A percentile compares a stretch with the other conserved stretches of the same genome.
phyloP scores from a whole-genome alignment of 2,797 vertebrate species.

The Eulemur coronatus region DNA sequence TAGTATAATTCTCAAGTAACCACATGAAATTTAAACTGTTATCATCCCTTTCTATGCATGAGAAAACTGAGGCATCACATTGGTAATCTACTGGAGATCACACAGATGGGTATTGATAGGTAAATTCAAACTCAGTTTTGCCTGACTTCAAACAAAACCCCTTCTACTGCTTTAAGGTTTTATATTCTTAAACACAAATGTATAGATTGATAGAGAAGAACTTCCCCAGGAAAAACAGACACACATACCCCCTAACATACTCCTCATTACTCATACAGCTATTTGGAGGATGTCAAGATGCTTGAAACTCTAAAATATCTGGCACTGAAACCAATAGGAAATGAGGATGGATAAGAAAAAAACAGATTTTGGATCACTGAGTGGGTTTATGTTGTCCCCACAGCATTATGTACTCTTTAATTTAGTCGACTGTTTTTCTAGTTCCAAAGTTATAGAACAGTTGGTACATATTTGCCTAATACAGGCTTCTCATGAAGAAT shows the following conservation, averaged over 20 bases:
- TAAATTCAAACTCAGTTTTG: neutral
- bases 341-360: constrained; percentile 10
- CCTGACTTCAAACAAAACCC: neutral
- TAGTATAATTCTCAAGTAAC: neutral
- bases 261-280: constrained; percentile 9
- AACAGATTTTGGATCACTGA: neutral
- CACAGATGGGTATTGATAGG: neutral
- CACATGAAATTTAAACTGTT: neutral
- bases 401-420: constrained; percentile 8
- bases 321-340: constrained; percentile 42
- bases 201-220: neutral
- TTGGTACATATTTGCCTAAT: constrained; percentile 18
- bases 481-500: constrained; percentile 46
- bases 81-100: neutral
- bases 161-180: neutral
- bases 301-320: constrained; percentile 61
- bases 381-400: constrained; percentile 34
- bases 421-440: neutral
- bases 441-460: constrained; percentile 40
- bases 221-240: neutral
- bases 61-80: neutral
- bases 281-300: constrained; percentile 46
- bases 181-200: neutral
- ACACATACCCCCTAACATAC: rapidly evolving
- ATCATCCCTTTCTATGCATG: neutral